A percentile compares a stretch with the other conserved stretches of the same genome.
phyloP scores from a whole-genome alignment of 2,888 invertebrate species.

The Ochropacha duplaris region DNA sequence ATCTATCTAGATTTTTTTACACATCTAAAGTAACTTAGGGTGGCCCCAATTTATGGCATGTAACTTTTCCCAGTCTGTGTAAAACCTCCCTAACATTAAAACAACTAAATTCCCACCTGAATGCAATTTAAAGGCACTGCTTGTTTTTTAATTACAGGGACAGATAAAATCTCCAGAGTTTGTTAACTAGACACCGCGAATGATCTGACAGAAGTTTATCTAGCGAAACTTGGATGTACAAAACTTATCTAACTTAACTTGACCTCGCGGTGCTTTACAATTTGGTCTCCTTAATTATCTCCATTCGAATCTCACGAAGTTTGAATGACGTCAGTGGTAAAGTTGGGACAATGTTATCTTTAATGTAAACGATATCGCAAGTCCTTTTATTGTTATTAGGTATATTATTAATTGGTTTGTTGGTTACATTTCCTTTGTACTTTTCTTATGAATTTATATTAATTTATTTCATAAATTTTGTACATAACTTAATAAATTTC shows the following conservation, averaged over 20 bases:
- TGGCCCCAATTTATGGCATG: no score
- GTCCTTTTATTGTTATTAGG: not conserved
- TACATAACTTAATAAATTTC: not conserved
- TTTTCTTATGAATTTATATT: no score
- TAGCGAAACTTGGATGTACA: constrained; percentile 38
- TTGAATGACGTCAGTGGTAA: constrained; percentile 7
- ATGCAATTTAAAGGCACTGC: constrained; percentile 13
- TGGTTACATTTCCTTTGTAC: constrained; percentile 13
- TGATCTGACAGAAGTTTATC: constrained; percentile 44
- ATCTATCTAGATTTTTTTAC: no score
- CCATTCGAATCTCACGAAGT: constrained; percentile 28
- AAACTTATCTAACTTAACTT: constrained; percentile 39
- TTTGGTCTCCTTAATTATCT: constrained; percentile 39
- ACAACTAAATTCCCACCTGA: constrained; percentile 1
- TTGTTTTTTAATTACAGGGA: constrained; percentile 39
- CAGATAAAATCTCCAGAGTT: constrained; percentile 45
- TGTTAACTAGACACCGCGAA: constrained; percentile 40
- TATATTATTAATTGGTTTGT: constrained; percentile 26
- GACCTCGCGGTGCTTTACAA: constrained; percentile 30
- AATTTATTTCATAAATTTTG: not conserved
- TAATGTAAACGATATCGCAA: not conserved
- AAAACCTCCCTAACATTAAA: no score
- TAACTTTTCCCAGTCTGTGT: no score
- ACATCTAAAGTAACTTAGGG: no score
- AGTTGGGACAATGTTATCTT: constrained; percentile 5